Conservation (phyloP, 2,113 vertebrate species). For the Cygnus atratus region DNA sequence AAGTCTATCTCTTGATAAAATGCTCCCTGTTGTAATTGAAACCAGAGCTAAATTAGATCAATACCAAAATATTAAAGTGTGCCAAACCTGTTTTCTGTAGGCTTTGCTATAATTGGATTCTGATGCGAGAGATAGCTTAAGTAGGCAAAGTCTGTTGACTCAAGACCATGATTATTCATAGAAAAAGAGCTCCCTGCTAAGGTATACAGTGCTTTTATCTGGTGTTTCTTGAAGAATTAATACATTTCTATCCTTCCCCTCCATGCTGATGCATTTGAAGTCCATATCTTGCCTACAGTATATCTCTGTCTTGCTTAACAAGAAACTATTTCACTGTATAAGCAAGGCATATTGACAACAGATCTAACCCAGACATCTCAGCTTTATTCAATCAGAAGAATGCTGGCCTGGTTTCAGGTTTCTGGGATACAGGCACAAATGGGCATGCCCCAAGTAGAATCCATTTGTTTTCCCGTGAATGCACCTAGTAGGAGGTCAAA, state of each 20-base stretch:
- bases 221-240: conserved; percentile 24
- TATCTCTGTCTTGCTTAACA: conserved; percentile 60
- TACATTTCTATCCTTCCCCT: background rate
- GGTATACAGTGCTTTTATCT: background rate
- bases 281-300: conserved; percentile 50
- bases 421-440: conserved; percentile 66
- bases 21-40: conserved; percentile 36
- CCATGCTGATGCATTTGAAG: conserved; percentile 44
- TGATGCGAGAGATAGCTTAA: conserved; percentile 34
- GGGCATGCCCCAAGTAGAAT: conserved; percentile 51
- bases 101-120: conserved; percentile 57
- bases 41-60: conserved; percentile 72
- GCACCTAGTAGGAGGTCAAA: conserved; percentile 73
- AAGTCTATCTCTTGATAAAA: conserved; percentile 45
- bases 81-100: conserved; percentile 64
- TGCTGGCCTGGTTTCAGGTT: conserved; percentile 56
- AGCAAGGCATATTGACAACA: conserved; percentile 51
- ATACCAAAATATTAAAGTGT: conserved; percentile 65
- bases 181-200: conserved; percentile 36
- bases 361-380: conserved; percentile 67
- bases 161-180: conserved; percentile 62
- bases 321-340: conserved; percentile 69
- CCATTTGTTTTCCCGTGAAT: conserved; percentile 69
- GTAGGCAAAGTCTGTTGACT: conserved; percentile 59
- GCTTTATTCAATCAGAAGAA: conserved; percentile 62